Conservation (phyloP, 1,140 invertebrate genomes). For the Spodoptera frugiperda region DNA sequence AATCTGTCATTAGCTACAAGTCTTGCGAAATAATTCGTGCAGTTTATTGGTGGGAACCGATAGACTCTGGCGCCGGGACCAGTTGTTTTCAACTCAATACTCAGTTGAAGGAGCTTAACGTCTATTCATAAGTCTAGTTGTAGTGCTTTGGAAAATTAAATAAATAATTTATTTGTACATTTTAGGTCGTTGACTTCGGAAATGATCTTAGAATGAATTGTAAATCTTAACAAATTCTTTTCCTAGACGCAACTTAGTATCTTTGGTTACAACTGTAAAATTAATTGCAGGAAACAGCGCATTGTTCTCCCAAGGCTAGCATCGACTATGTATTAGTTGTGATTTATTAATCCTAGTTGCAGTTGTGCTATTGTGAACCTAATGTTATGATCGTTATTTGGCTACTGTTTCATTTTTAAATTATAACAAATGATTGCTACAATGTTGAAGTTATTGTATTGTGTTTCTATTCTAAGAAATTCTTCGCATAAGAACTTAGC, state of each 20-base stretch:
- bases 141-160: too few relatives aligned
- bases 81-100: slow-evolving; percentile 4
- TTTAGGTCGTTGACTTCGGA: too few relatives aligned
- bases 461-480: neutral
- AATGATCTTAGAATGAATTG: neutral
- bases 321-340: neutral
- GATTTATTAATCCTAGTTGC: neutral
- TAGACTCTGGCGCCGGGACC: slow-evolving; percentile 1
- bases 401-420: neutral
- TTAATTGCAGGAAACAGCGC: neutral
- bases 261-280: slow-evolving; percentile 11
- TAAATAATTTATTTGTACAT: too few relatives aligned
- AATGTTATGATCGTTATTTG: neutral
- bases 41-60: neutral
- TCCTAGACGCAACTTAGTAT: neutral
- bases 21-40: slow-evolving; percentile 16
- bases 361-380: neutral
- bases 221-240: neutral
- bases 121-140: too few relatives aligned
- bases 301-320: slow-evolving; percentile 3
- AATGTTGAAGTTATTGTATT: slow-evolving; percentile 1
- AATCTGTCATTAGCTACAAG: neutral
- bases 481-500: slow-evolving; percentile 3
- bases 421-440: neutral
- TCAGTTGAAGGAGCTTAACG: neutral